Evolutionary conservation across 2,888 invertebrate species (phyloP).

Genomic region (Polietes domitor): DNA sequence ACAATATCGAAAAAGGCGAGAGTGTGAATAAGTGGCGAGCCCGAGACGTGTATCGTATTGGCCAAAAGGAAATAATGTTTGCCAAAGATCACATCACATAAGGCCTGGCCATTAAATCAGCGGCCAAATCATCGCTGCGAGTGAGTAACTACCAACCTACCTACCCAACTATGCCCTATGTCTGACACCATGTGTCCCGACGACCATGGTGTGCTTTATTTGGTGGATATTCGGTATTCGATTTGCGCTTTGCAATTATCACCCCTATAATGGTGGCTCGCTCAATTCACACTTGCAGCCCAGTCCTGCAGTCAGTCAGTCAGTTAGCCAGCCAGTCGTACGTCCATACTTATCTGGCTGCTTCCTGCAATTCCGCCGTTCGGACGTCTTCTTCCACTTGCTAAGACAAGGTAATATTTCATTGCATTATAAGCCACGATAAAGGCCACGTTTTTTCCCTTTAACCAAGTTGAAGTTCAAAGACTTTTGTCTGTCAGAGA

Average conservation of each 20-base stretch:
- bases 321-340: neutral
- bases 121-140: constrained; percentile 20
- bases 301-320: no score
- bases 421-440: constrained; percentile 29
- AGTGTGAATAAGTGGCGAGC: constrained; percentile 44
- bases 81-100: neutral
- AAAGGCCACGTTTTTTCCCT: constrained; percentile 18
- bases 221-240: neutral
- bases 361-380: constrained; percentile 28
- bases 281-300: constrained; percentile 44
- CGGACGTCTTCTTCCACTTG: neutral
- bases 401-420: constrained; percentile 1
- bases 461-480: constrained; percentile 24
- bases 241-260: constrained; percentile 55
- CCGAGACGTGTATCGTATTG: constrained; percentile 19
- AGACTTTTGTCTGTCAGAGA: constrained; percentile 23
- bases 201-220: no score
- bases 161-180: neutral
- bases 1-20: constrained; percentile 7
- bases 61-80: constrained; percentile 21
- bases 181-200: neutral
- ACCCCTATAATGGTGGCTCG: constrained; percentile 51
- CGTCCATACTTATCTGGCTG: neutral
- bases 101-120: constrained; percentile 20
- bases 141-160: no score